Base-by-base conservation (phyloP, 2,888 invertebrate species). In the Erebia ligea region DNA sequence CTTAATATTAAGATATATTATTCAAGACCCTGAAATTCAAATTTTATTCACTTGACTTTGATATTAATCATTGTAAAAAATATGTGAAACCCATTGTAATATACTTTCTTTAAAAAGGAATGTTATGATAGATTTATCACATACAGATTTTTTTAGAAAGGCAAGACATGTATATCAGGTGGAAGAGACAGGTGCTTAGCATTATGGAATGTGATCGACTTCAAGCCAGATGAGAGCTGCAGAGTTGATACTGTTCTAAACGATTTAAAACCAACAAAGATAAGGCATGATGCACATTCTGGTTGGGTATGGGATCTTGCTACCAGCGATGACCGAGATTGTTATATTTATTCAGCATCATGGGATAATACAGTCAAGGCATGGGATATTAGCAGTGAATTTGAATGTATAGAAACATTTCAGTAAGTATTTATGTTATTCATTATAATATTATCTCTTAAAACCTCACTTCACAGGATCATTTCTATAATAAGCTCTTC, bases 231-330 rank as follows among this genome's bases (percentile, higher is more conserved):
- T 63, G 79, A 84, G 21, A 76, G 82, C 63, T 79, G 80, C 75
- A 84, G 84, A 69, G 80, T 81, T 67, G 75, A 82, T 11, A 82
- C 82, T 48, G 78, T 84, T 25, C 76, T 84, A 40, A 81, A 82
- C 40, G 83, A 85, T 54, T 78, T 85, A 11, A 86, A 85, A 70
- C 90, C 92, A 15, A 84, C 81, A 62, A 82, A 86, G 69, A 84
- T 90, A 52, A 84, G 83, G 57, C 82, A 86, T 66, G 89, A 91
- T 78, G 95, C 95, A 1, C 95, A 95, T 76, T 84, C 90, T 0
- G 95, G 95, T 57, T 95, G 95, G 95, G 94, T 95, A 11, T 95
- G 95, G 95, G 94, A 94, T 76, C 82, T 95, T 42, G 92, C 94
- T 5, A 86, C 94, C 21, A 90, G 92, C 73, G 82, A 84, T 69